Evolutionary conservation across 1,140 invertebrate genomes (phyloP).

Genomic region (Bombus confusus): DNA sequence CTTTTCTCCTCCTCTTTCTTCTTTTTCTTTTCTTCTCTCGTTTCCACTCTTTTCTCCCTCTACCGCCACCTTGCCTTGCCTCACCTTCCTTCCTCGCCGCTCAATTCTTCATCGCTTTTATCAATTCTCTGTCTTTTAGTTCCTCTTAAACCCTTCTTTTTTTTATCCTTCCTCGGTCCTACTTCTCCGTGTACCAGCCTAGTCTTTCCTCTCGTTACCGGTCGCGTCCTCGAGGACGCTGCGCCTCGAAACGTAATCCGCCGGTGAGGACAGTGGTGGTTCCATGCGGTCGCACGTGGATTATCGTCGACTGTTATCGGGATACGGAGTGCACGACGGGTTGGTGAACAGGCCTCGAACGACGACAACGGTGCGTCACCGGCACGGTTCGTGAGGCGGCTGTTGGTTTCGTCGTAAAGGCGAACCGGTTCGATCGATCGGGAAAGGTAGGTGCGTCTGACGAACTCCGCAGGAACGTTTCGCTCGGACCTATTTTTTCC

Average conservation of each 20-base stretch:
- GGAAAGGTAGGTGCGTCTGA: conserved; percentile 59
- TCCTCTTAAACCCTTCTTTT: background rate
- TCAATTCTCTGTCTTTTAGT: background rate
- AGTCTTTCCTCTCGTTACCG: background rate
- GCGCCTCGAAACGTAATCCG: conserved; percentile 13
- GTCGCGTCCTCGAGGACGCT: conserved; percentile 14
- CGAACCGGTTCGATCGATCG: conserved; percentile 62
- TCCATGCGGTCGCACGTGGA: conserved; percentile 52
- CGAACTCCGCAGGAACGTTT: conserved; percentile 19
- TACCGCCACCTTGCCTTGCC: too few species aligned
- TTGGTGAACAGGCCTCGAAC: conserved; percentile 27
- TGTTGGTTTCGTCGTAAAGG: conserved; percentile 52
- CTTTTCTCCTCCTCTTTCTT: background rate
- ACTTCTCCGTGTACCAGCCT: background rate
- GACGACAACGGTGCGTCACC: conserved; percentile 44
- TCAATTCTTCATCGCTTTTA: too few species aligned
- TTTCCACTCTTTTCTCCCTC: too few species aligned
- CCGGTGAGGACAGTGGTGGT: conserved; percentile 37
- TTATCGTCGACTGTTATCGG: conserved; percentile 34
- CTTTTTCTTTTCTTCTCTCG: background rate
- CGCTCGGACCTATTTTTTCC: conserved; percentile 2
- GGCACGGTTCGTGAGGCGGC: conserved; percentile 24
- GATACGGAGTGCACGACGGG: conserved; percentile 35
- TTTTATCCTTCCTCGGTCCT: background rate
- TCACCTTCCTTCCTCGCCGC: too few species aligned